Conservation (phyloP, 2,888 invertebrate genomes). For the Idaea dimidiata region DNA sequence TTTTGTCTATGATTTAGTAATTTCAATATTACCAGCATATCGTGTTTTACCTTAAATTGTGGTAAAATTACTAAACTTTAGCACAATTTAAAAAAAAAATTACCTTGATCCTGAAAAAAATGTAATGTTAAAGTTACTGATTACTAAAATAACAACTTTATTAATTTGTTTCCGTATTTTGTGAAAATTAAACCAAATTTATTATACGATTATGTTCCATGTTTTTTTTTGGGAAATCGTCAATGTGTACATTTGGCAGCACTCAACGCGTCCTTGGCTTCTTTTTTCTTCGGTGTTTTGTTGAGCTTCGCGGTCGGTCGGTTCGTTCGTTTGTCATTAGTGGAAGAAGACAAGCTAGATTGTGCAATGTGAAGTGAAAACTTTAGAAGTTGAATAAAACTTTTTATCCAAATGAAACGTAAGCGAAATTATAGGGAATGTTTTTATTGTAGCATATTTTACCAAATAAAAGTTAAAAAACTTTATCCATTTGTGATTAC, state of each 20-base stretch:
- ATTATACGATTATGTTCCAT: no score
- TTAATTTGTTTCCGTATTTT: no score
- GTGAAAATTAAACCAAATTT: no score
- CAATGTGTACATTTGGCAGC: neutral
- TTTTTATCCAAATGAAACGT: constrained; percentile 14
- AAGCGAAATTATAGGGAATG: constrained; percentile 3
- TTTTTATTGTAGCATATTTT: neutral
- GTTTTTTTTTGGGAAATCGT: neutral
- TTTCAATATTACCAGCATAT: neutral
- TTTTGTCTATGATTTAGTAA: neutral
- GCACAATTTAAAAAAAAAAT: no score
- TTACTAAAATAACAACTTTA: no score
- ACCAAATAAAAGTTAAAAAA: neutral
- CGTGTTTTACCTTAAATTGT: neutral
- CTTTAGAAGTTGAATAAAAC: constrained; percentile 36
- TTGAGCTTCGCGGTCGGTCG: constrained; percentile 10
- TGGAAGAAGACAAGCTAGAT: constrained; percentile 28
- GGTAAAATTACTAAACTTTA: no score
- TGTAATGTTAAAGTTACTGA: no score
- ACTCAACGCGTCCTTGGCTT: constrained; percentile 4
- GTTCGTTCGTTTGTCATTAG: constrained; percentile 2
- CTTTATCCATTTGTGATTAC: constrained; percentile 15
- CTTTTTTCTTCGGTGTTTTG: constrained; percentile 10
- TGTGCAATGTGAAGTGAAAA: constrained; percentile 63
- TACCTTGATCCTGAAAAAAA: no score